Evolutionary conservation across 2,888 invertebrate species (phyloP), one percentile per base, ranked within the genome.

Genomic region (Heteropelma amictum): DNA sequence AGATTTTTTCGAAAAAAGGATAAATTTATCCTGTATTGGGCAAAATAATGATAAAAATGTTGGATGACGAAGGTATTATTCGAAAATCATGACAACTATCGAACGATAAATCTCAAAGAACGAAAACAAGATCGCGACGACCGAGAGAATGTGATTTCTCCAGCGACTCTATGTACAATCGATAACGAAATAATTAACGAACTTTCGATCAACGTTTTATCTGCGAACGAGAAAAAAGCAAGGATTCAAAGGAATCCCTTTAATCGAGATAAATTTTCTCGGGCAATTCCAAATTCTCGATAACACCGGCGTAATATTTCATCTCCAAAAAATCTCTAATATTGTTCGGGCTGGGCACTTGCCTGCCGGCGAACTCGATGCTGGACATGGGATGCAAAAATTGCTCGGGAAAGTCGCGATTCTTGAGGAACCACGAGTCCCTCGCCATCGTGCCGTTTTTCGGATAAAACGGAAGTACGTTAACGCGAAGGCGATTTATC

Each of bases 281-380:
- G 51, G 88, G 87, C 58, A 87, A 80, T 76, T 87, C 86, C 49
- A 88, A 87, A 83, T 90, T 91, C 81, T 92, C 91, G 75, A 92
- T 90, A n/a, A 91, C 92, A 56, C 91, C 92, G 82, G 89, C 89
- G 30, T 91, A 92, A 89, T 92, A 92, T 80, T 97, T 97, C 60
- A 94, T 91, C 85, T 97, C 97, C 61, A 97, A 89, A 89, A 97
- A 97, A 79, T 96, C 95, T 78, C 94, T 92, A 53, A 96, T 95
- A 90, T 97, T 96, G 90, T 97, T 97, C 5, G 97, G 97, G 67
- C 96, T 96, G 60, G 96, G 95, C 49, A 95, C 95, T 87, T 94
- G 93, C 67, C 93, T 92, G 12, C 96, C 96, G 47, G 94, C 92
- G 88, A 97, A 97, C 71, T 94, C 91, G 67, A 97, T 95, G 87